Base-by-base conservation (phyloP, 37 sponge, comb jelly and placozoan species). In the Mnemiopsis leidyi region DNA sequence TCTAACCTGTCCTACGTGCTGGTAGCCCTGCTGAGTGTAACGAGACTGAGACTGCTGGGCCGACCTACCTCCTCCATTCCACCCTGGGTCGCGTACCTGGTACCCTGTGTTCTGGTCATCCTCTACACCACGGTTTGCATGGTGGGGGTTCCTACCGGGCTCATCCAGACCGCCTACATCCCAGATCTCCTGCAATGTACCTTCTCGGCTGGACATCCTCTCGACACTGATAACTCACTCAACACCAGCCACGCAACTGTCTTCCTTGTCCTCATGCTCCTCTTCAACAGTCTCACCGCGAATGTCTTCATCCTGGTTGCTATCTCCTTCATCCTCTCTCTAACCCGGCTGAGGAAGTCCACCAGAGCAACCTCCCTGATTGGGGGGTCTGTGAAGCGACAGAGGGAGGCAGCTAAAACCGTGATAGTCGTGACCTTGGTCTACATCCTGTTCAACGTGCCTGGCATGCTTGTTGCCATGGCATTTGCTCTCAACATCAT, bases 401-500 rank as follows among this genome's bases (percentile, higher is more conserved):
- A 71, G 30, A 71, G 30, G 75, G 75, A 71, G 30, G 75, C 75
- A 5, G 7, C 75, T 71, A 71, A 71, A 71, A 71, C 75, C 3
- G 75, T 71, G 2, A 28, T 71, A 28, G 30, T 71, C 2, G 75
- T 71, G 21, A 71, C 75, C 30, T 5, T n/a, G 3, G 30, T 71
- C 30, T 71, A 71, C 75, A 71, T 71, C 7, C 3, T 71, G 25
- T 28, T 71, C 30, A 71, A 28, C 75, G 30, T 71, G 2, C 75
- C 75, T 23, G 61, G 61, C 13, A 48, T 48, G 61, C 5, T 48
- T 5, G 61, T 13, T 5, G 61, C 61, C 61, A 48, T 48, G 61
- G 61, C 13, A 5, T 13, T 48, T 5, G 61, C 61, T 48, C 13
- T 48, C 61, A 48, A 48, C 61, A 48, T 48, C 61, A 18, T 48